Conservation (phyloP, 1,140 invertebrate species). For the Lordiphosa collinella region DNA sequence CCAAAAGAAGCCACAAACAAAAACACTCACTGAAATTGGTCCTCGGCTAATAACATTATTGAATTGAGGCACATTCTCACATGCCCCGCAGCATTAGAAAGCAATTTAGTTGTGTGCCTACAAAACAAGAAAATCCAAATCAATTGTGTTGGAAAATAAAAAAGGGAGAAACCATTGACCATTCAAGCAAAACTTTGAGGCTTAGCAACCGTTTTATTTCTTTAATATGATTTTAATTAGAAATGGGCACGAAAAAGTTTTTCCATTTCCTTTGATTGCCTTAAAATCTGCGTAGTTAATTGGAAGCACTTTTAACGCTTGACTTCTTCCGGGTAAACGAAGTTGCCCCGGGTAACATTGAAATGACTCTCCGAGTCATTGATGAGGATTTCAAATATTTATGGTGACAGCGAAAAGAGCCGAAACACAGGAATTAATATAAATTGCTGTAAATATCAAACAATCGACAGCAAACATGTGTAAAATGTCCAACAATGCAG, state of each 20-base stretch:
- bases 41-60: conserved; percentile 68
- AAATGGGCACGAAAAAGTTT: conserved; percentile 33
- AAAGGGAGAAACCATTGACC: conserved; percentile 21
- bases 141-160: conserved; percentile 53
- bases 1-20: conserved; percentile 43
- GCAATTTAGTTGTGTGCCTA: conserved; percentile 52
- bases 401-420: conserved; percentile 16
- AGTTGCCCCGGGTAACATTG: too few relatives aligned
- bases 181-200: conserved; percentile 44
- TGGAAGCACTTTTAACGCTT: conserved; percentile 44
- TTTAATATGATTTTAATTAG: conserved; percentile 70
- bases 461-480: conserved; percentile 34
- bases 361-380: conserved; percentile 26
- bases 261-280: conserved; percentile 28
- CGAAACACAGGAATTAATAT: conserved; percentile 23
- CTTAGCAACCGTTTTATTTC: conserved; percentile 52
- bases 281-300: conserved; percentile 42
- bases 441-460: conserved; percentile 26
- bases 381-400: conserved; percentile 17
- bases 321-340: conserved; percentile 16
- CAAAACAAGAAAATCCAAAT: conserved; percentile 47
- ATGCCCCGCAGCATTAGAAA: conserved; percentile 41
- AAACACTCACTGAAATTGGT: conserved; percentile 54
- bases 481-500: conserved; percentile 41
- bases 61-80: conserved; percentile 37